phyloP scores from a whole-genome alignment of 2,113 vertebrate genomes.

The Ascaphus truei region DNA sequence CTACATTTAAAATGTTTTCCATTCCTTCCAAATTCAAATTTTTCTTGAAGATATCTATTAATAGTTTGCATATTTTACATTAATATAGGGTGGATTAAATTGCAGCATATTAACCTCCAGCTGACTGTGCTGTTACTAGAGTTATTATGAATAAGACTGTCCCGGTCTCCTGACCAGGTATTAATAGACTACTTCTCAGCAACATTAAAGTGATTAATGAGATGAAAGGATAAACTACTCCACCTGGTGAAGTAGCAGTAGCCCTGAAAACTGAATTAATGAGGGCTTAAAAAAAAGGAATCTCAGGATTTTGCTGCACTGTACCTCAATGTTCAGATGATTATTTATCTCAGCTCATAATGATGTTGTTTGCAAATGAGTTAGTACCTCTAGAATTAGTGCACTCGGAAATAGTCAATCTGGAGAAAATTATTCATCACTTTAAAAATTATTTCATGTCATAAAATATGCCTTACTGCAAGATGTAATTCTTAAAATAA shows the following conservation, averaged over 20 bases:
- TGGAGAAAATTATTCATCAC: constrained; percentile 44
- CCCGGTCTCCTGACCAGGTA: constrained; percentile 48
- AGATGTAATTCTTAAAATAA: constrained; percentile 41
- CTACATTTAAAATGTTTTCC: no score
- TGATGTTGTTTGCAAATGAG: constrained; percentile 40
- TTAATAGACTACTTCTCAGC: constrained; percentile 58
- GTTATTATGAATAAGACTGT: constrained; percentile 49
- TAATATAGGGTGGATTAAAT: constrained; percentile 42
- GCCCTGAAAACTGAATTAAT: constrained; percentile 59
- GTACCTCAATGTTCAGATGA: constrained; percentile 42
- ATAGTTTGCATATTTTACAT: constrained; percentile 37
- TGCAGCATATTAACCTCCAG: constrained; percentile 37
- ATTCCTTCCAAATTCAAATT: constrained; percentile 1
- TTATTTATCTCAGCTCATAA: constrained; percentile 49
- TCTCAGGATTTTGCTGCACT: constrained; percentile 37
- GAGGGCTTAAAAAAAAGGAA: constrained; percentile 19
- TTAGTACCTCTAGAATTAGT: constrained; percentile 47
- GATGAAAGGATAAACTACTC: constrained; percentile 59
- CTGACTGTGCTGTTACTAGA: constrained; percentile 46
- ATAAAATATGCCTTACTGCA: constrained; percentile 38
- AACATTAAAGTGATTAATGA: constrained; percentile 62
- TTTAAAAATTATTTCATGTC: constrained; percentile 42
- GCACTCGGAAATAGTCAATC: constrained; percentile 42
- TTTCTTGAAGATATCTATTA: constrained; percentile 21
- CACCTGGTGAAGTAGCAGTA: constrained; percentile 55